Evolutionary conservation across 2,797 vertebrate genomes (phyloP).

Genomic region (Coregonus ussuriensis): DNA sequence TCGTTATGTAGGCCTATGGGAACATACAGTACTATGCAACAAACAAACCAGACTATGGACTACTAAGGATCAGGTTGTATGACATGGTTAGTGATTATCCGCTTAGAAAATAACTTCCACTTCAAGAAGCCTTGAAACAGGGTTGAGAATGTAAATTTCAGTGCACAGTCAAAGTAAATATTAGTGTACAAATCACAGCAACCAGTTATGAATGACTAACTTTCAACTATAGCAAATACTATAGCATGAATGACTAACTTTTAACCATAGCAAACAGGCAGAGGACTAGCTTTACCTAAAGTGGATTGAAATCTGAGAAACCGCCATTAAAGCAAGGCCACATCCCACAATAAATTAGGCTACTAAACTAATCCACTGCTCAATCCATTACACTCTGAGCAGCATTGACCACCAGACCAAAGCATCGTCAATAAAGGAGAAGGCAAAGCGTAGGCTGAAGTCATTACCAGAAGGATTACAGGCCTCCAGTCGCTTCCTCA

Average conservation of each 20-base stretch:
- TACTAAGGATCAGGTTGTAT: not conserved
- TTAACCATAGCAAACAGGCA: not conserved
- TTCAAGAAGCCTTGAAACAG: not conserved
- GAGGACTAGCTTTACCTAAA: too few relatives aligned
- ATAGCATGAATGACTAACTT: not conserved
- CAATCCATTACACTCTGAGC: too few relatives aligned
- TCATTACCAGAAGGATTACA: constrained; percentile 19
- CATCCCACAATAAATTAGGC: too few relatives aligned
- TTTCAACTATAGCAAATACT: too few relatives aligned
- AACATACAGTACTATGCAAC: not conserved
- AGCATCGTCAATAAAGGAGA: not conserved
- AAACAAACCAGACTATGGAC: not conserved
- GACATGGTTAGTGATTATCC: too few relatives aligned
- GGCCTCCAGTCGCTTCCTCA: constrained; percentile 9
- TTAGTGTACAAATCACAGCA: too few relatives aligned
- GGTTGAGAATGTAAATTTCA: not conserved
- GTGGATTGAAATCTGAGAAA: too few relatives aligned
- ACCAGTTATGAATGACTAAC: too few relatives aligned
- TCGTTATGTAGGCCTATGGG: not conserved
- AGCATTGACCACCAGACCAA: too few relatives aligned
- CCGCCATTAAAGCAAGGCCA: too few relatives aligned
- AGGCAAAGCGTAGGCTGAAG: constrained; percentile 16
- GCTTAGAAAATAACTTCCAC: too few relatives aligned
- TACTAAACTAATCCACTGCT: too few relatives aligned
- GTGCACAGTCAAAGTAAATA: not conserved